Evolutionary conservation across 2,113 vertebrate species (phyloP).

Genomic region (Calypte anna): DNA sequence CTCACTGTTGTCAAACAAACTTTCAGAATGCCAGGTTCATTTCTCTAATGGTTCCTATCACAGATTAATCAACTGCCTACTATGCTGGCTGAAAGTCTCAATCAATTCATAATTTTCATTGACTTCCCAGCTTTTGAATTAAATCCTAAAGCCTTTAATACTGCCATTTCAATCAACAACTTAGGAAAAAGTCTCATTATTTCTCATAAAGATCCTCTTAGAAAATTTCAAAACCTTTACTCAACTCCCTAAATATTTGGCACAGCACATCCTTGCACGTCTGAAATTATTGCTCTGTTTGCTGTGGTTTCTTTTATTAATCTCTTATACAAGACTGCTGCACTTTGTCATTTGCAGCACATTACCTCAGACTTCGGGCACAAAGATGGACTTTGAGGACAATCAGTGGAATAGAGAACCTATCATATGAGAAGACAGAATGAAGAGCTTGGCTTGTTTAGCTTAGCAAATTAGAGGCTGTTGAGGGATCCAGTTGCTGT

Average conservation of each 20-base stretch:
- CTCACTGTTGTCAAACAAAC: not conserved
- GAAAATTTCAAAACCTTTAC: conserved; percentile 22
- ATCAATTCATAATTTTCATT: not conserved
- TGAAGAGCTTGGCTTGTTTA: conserved; percentile 11
- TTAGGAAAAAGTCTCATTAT: not conserved
- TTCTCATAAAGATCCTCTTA: not conserved
- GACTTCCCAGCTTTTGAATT: not conserved
- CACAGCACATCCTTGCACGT: conserved; percentile 6
- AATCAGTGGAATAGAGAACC: not conserved
- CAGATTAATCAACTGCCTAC: not conserved
- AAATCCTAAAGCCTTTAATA: not conserved
- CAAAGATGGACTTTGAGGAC: conserved; percentile 39
- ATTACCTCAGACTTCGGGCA: conserved; percentile 62
- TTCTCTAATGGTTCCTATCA: not conserved
- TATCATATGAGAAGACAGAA: conserved; percentile 27
- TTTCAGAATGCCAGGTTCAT: not conserved
- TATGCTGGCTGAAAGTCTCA: not conserved
- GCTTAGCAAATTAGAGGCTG: conserved; percentile 12
- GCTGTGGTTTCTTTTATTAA: conserved; percentile 28
- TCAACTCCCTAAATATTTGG: conserved; percentile 39
- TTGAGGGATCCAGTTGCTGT: conserved; percentile 21
- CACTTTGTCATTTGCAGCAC: conserved; percentile 42
- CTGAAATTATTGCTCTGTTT: conserved; percentile 26
- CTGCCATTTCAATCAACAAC: not conserved
- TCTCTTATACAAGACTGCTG: not conserved